Evolutionary conservation across 1,140 invertebrate genomes (phyloP), one percentile per base, ranked within the genome.

Genomic region (Pomacea maculata): DNA sequence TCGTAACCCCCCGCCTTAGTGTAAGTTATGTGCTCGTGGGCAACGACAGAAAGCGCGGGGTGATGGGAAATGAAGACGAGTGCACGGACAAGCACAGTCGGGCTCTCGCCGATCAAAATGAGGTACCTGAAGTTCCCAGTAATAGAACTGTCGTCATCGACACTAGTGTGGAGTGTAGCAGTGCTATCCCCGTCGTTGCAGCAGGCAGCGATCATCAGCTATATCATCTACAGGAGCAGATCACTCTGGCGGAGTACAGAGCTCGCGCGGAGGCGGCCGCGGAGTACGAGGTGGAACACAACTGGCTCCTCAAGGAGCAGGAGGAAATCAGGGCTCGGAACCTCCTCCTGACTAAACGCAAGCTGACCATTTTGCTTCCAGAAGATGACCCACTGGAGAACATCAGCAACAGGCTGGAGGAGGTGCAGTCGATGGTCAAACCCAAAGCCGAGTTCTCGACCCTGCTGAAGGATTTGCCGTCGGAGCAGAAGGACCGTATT

Each of bases 261-360:
- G 61, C 57, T 7, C 57, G 67, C 10, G 79, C 81, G 9, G 83
- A 84, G 55, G 79, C 68, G 72, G 78, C 79, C 3, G 84, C 84
- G 4, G 81, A 83, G 75, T 87, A 85, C 72, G 85, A 87, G 82
- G 84, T 87, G 80, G 85, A 84, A 61, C 86, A 87, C 78, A 86
- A 87, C 77, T 87, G 86, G 86, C 67, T 86, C 29, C 78, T 87
- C 76, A 84, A 85, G 63, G 85, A 87, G 68, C 81, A 82, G 61
- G 78, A 84, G 52, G 79, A 85, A 57, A 82, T 77, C 34, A 75
- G 84, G 61, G 63, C 80, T 19, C 82, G 83, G 61, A 80, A 83
- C 61, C 84, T 88, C 78, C 71, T 79, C 17, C 80, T 77, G 64
- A 78, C 82, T 19, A 84, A 82, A 63, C 84, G 80, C 67, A 85